Conservation (phyloP, 2,888 invertebrate genomes). For the Chloroclysta siterata region DNA sequence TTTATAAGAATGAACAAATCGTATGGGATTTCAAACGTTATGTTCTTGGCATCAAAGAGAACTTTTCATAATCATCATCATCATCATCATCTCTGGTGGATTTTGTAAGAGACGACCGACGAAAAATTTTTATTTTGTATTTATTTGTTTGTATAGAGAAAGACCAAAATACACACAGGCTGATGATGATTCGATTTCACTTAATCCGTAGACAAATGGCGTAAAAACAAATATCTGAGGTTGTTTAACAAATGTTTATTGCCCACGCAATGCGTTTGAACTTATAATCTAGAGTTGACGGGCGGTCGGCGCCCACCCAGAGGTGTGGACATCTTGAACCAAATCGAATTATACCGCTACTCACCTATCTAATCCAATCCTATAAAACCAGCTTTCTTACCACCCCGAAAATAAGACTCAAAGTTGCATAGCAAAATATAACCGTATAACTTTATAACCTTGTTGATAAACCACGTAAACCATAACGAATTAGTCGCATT, state of each 20-base stretch:
- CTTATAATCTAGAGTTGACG: conserved; percentile 73
- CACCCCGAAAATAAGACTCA: conserved; percentile 44
- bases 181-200: conserved; percentile 48
- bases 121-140: no score
- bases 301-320: conserved; percentile 80
- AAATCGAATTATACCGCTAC: conserved; percentile 75
- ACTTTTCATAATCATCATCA: no score
- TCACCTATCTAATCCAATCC: conserved; percentile 42
- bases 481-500: conserved; percentile 64
- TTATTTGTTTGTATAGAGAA: no score
- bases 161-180: no score
- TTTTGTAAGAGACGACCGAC: no score
- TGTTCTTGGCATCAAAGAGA: no score
- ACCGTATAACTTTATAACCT: neutral
- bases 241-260: conserved; percentile 75
- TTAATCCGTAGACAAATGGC: conserved; percentile 67
- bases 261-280: conserved; percentile 71
- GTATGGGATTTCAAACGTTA: no score
- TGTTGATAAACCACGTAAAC: conserved; percentile 53
- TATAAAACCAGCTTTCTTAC: conserved; percentile 35
- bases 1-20: no score
- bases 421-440: conserved; percentile 38
- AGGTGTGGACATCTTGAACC: conserved; percentile 76
- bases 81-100: no score
- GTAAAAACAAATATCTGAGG: conserved; percentile 72